Evolutionary conservation across 1,140 invertebrate species (phyloP), one percentile per base, ranked within the genome.

Genomic region (Scaptomyza montana): DNA sequence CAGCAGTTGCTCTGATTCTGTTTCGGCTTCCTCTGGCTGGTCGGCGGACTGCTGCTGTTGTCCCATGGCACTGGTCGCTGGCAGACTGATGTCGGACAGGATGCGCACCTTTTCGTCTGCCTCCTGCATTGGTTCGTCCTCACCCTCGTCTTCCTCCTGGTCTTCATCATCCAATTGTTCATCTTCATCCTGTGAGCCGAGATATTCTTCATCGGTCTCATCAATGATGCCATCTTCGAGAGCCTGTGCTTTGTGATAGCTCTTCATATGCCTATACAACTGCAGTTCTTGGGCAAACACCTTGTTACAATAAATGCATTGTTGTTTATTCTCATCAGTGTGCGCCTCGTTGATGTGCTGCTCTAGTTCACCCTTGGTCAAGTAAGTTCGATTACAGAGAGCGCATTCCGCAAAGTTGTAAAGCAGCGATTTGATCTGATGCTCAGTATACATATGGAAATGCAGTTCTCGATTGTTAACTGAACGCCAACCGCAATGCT

Each of bases 391-490:
- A 13, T 94, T 94, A 79, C 97, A 97, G 21, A 94, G 92, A 57
- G 95, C 94, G 90, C 97, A 97, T 85, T 96, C 96, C 0, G 92
- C 96, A 93, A 94, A 97, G 93, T 85, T 93, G 91, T 93, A 95
- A 81, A 95, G 92, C 33, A 94, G 93, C 8, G 96, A 96, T 68
- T 94, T 93, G 4, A 97, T 93, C 51, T 95, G 94, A 92, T 98
- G 97, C 82, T 96, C 96, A 3, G 95, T 95, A 67, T 96, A 96
- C 84, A 96, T 92, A 91, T 98, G 97, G 89, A 97, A 96, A 81
- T 96, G 93, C 41, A 97, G 92, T 56, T 96, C 94, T 77, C 96
- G 96, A 54, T 96, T 93, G 79, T 96, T 97, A 0, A 92, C 93
- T 10, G 96, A 95, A 77, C 95, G 95, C 72, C 96, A 94, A 0